Evolutionary conservation across 2,888 invertebrate species (phyloP).

Genomic region (Stenoptilia bipunctidactyla): DNA sequence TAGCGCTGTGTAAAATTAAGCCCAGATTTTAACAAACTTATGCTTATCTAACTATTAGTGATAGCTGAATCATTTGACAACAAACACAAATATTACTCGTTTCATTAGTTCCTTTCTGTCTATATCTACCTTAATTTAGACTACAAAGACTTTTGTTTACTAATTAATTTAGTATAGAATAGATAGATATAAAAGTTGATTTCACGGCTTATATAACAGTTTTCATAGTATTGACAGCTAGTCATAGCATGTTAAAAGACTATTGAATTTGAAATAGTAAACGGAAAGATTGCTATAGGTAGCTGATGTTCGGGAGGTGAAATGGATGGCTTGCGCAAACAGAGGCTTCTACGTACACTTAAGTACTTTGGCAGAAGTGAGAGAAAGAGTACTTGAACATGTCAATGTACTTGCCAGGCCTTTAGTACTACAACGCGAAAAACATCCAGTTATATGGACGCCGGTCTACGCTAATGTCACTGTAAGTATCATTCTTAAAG

Average conservation of each 20-base stretch:
- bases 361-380: conserved; percentile 95
- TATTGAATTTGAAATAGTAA: no score
- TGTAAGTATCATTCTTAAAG: conserved; percentile 50
- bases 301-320: conserved; percentile 92
- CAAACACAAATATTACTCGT: no score
- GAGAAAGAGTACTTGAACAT: conserved; percentile 96
- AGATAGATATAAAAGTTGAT: no score
- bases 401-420: conserved; percentile 97
- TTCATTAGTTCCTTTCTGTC: no score
- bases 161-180: no score
- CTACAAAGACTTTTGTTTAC: no score
- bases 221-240: background rate
- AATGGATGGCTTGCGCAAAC: conserved; percentile 99
- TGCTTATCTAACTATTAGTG: no score
- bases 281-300: conserved; percentile 45
- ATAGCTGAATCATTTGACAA: no score
- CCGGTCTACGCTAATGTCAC: conserved; percentile 95
- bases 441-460: conserved; percentile 96
- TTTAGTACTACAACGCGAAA: conserved; percentile 85
- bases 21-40: no score
- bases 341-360: conserved; percentile 97
- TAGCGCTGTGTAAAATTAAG: no score
- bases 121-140: no score
- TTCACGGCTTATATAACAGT: no score
- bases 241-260: background rate